These are phyloP conservation scores for Emydocephalus ijimae DNA, from an alignment of 2,113 vertebrate genomes.

Conservation along the genomic window DNA sequence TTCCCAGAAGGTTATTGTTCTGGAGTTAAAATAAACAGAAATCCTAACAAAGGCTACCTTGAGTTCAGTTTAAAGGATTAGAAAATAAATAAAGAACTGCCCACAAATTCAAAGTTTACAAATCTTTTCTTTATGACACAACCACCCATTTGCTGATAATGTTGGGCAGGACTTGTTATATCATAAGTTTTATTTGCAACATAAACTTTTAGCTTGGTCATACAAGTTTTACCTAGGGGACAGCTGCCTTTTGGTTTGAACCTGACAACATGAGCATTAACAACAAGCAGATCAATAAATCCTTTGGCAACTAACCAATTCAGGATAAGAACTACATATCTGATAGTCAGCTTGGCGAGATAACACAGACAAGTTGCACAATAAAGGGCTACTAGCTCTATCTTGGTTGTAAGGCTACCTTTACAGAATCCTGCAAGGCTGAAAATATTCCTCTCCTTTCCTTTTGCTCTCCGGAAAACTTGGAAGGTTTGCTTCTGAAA, in stretches of 20 bases:
- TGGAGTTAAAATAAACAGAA: not conserved
- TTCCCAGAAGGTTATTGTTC: not conserved
- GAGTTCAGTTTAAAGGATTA: not conserved
- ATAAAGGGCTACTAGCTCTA: not conserved
- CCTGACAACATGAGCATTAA: not conserved
- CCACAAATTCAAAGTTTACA: not conserved
- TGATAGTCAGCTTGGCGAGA: fast-evolving
- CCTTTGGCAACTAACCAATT: not conserved
- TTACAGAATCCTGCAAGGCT: not conserved
- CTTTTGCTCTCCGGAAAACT: not conserved
- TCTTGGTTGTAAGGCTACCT: not conserved
- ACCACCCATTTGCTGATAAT: not conserved
- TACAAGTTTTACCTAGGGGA: not conserved
- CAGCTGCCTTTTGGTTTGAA: not conserved
- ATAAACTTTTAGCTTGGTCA: not conserved
- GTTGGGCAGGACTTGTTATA: not conserved
- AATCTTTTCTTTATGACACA: not conserved
- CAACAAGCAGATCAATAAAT: not conserved
- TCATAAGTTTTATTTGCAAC: not conserved
- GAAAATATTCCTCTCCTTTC: not conserved
- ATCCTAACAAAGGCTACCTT: not conserved
- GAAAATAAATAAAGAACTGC: not conserved
- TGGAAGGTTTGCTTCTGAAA: not conserved
- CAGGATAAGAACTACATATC: not conserved
- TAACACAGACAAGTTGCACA: not conserved